Evolutionary conservation across 2,888 invertebrate species (phyloP).

Genomic region (Drosophila affinis): DNA sequence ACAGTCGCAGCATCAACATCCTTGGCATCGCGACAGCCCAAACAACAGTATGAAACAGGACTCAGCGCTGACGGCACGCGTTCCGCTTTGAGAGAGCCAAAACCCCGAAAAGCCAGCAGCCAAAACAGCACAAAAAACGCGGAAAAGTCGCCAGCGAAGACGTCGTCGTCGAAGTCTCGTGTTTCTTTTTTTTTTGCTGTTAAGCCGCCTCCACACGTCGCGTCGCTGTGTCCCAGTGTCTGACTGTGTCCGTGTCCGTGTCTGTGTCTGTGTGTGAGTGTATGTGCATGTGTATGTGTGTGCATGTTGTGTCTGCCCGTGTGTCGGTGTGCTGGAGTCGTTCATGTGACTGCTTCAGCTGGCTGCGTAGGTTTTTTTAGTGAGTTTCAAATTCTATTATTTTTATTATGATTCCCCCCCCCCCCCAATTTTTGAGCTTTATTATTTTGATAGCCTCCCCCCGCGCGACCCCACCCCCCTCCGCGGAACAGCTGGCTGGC

Average conservation of each 20-base stretch:
- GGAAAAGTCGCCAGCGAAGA: constrained; percentile 34
- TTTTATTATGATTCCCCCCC: constrained; percentile 1
- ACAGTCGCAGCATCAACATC: constrained; percentile 34
- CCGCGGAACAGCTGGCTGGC: constrained; percentile 21
- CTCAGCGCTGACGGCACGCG: constrained; percentile 80
- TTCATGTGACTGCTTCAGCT: constrained; percentile 68
- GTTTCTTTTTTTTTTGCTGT: constrained; percentile 28
- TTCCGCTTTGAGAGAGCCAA: constrained; percentile 63
- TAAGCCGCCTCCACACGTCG: background rate
- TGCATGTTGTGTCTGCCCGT: constrained; percentile 20
- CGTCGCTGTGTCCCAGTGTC: background rate
- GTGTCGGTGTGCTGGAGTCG: constrained; percentile 42
- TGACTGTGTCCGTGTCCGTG: constrained; percentile 7
- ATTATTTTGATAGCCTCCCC: background rate
- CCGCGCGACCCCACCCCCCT: background rate
- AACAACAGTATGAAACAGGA: constrained; percentile 73
- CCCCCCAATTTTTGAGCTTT: background rate
- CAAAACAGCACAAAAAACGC: constrained; percentile 37
- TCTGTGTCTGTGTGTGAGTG: constrained; percentile 13
- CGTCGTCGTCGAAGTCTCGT: constrained; percentile 22
- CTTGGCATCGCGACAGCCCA: constrained; percentile 45
- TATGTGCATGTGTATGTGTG: constrained; percentile 9
- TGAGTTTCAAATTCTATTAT: constrained; percentile 10
- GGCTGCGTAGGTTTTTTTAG: constrained; percentile 33
- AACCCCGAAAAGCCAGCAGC: constrained; percentile 15